Conservation (phyloP, 2,888 invertebrate species). For the Stenodema calcarata region DNA sequence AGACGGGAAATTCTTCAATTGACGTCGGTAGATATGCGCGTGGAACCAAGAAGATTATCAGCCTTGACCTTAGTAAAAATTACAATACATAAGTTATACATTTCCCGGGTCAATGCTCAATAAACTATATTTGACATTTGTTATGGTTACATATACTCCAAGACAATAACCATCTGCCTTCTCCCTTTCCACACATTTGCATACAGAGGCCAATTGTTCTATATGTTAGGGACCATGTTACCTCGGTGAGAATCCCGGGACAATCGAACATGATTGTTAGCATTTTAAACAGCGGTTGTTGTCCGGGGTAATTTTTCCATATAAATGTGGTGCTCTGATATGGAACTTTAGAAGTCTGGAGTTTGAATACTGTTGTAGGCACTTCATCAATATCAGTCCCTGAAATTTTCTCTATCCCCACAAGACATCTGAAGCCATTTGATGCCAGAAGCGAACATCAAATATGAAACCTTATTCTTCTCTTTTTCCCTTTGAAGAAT, state of each 20-base stretch:
- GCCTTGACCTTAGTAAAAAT: neutral
- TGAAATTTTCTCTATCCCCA: no score
- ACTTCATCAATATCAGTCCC: no score
- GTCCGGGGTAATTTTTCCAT: neutral
- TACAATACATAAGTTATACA: neutral
- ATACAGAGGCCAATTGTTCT: neutral
- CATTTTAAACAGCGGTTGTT: neutral
- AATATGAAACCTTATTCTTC: no score
- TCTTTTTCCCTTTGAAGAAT: no score
- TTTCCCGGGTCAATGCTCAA: neutral
- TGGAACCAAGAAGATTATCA: neutral
- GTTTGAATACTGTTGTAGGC: no score
- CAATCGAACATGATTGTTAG: neutral
- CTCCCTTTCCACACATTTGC: neutral
- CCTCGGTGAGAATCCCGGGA: neutral
- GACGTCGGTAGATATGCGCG: no score
- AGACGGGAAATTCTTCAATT: no score
- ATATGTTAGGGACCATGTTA: neutral
- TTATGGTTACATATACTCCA: neutral
- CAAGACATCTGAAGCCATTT: no score
- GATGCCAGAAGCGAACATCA: no score
- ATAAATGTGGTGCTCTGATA: no score
- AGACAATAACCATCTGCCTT: neutral
- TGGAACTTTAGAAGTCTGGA: no score
- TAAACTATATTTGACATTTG: neutral